Evolutionary conservation across 2,113 vertebrate species (phyloP).

Genomic region (Anser brachyrhynchus): DNA sequence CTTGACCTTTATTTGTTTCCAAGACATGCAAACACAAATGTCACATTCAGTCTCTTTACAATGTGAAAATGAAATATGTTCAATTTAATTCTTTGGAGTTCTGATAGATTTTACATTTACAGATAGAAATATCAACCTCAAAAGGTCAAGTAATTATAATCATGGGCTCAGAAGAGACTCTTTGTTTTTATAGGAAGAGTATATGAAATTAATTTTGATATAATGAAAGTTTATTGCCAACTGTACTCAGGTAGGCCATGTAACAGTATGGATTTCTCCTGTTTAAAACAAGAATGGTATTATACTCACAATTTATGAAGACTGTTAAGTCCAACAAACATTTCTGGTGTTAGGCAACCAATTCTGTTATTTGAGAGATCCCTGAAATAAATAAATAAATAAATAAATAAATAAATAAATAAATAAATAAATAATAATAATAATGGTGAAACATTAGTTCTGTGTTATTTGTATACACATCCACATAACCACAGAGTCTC

Average conservation of each 20-base stretch:
- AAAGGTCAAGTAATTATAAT: background rate
- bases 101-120: background rate
- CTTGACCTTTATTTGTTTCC: background rate
- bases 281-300: background rate
- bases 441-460: background rate
- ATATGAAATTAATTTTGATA: background rate
- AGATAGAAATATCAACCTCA: background rate
- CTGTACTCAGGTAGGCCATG: background rate
- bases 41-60: background rate
- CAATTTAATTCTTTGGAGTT: background rate
- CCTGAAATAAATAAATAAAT: constrained; percentile 60
- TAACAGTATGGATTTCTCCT: background rate
- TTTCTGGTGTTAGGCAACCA: constrained; percentile 87
- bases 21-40: background rate
- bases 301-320: constrained; percentile 90
- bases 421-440: no score
- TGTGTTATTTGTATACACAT: background rate
- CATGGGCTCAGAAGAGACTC: background rate
- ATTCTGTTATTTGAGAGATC: constrained; percentile 94
- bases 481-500: background rate
- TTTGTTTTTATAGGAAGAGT: background rate
- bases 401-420: background rate
- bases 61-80: background rate
- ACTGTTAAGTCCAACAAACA: constrained; percentile 85
- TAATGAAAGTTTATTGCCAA: background rate